Base-by-base conservation (phyloP, 2,113 vertebrate genomes). In the Burhinus bistriatus region DNA sequence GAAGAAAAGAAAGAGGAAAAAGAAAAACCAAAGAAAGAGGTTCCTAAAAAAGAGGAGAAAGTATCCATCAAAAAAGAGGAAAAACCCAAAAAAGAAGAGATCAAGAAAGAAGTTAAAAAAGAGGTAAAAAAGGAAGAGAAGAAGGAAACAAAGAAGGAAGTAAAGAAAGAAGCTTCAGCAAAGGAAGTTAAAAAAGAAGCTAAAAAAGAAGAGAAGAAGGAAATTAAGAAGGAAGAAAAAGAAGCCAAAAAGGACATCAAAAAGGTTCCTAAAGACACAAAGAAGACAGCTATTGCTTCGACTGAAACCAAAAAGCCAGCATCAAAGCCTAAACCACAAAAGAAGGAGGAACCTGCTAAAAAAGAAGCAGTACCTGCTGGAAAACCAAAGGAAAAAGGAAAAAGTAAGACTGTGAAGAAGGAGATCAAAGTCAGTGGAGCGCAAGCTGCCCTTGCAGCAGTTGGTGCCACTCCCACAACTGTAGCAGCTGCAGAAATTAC, bases 1-100 rank as follows among this genome's bases (percentile, higher is more conserved):
- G 98, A 98, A n/a, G 99, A 99, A 89, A 99, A 99, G 98, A 99
- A 99, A 93, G 98, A 98, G 64, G 98, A 98, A 68, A 98, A 99
- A 97, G 99, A 98, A 61, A 99, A 99, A 61, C 79, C 97, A 87
- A 99, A 98, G 96, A 98, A 98, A 95, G 98, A 98, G 17, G 58
- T 92, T 70, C 72, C 93, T 61, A 98, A 98, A 83, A 98, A 93
- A 78, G 98, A 98, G 52, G 98, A 98, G 26, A 98, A 98, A 93
- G 95, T 95, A 42, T 90, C 87, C 9, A 17, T 97, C 71, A 98
- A 98, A 95, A 98, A 98, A 86, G 98, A 98, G 5, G 98, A 98
- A 68, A 98, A 97, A 83, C 96, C 96, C 11, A 99, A 99, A 98
- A 99, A 98, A 73, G 99, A 99, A 76, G 98, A 99, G 9, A 71